Base-by-base conservation (phyloP, 2,888 invertebrate species). In the Andricus curvator region DNA sequence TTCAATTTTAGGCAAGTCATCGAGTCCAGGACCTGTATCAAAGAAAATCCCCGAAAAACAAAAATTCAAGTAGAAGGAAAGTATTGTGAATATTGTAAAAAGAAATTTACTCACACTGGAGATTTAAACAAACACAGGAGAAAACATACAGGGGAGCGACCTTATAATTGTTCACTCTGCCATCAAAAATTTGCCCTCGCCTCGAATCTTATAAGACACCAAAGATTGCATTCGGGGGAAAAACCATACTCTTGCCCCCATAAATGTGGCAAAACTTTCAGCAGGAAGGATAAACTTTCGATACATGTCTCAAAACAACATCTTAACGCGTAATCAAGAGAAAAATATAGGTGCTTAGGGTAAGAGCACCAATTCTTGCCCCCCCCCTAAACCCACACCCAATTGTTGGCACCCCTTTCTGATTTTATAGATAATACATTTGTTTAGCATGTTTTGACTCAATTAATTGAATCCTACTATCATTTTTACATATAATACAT, bases 121-220 rank as follows among this genome's bases (percentile, higher is more conserved):
- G 88, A 88, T 67, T 60, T 85, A 77, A 88, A 85, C 65, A 88
- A 88, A 17, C 88, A 88, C 62, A 74, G 83, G 11, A 82, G 89
- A 48, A 85, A 80, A 29, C 90, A 90, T 76, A 90, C 90, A 1
- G 89, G 89, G 22, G 90, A 90, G 76, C 84, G 86, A 70, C 89
- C 89, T 1, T 90, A 88, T 80, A 80, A 82, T 1, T 91, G 90
- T 81, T 60, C 81, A 17, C 77, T 44, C 22, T 68, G 68, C 8
- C 41, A 68, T 41, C 2, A 8, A 68, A 68, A 68, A 44, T 68
- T 68, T 68, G 25, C 68, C 25, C 44, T n/a, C 15, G n/a, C 44
- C 22, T 68, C 68, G 8, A 68, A 68, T 68, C 22, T 68, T 15
- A 22, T 15, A 8, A 68, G 68, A 44, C 68, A 68, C 11, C 11